Percentiles rank a stretch among this genome's conserved stretches.
Evolutionary conservation across 2,113 vertebrate species (phyloP).

Genomic region (Heterochromis multidens): DNA sequence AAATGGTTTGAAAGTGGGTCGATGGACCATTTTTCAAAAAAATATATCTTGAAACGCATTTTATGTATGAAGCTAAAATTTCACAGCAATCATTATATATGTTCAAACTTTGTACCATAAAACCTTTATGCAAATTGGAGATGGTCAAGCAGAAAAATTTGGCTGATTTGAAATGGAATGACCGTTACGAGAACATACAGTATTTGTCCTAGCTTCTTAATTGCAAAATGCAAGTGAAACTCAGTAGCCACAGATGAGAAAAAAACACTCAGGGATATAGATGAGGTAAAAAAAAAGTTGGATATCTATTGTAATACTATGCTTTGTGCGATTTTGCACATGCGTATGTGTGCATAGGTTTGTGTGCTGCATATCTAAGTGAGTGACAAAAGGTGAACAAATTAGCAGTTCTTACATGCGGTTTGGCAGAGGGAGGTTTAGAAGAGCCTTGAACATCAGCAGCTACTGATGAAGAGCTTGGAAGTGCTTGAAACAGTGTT

Average conservation of each 20-base stretch:
- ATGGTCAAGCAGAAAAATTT: too few relatives aligned
- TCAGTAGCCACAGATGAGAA: conserved; percentile 40
- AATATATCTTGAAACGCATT: too few relatives aligned
- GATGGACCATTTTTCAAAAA: too few relatives aligned
- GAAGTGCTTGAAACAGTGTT: conserved; percentile 68
- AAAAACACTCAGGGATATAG: conserved; percentile 18
- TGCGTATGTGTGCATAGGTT: background rate
- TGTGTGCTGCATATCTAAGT: background rate
- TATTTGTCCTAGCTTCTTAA: background rate
- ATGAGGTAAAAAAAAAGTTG: background rate
- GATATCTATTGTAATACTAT: background rate
- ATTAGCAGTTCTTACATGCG: conserved; percentile 57
- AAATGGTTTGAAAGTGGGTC: too few relatives aligned
- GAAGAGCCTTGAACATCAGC: conserved; percentile 69
- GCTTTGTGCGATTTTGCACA: background rate
- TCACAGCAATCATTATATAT: too few relatives aligned
- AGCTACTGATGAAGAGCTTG: conserved; percentile 64
- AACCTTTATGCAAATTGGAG: too few relatives aligned
- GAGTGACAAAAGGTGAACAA: conserved; percentile 39
- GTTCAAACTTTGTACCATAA: too few relatives aligned
- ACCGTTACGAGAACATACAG: background rate
- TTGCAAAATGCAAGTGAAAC: background rate
- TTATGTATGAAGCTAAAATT: too few relatives aligned
- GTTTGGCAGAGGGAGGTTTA: conserved; percentile 64
- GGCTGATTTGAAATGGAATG: too few relatives aligned